Percentiles rank a stretch among this genome's conserved stretches.
Conservation (phyloP, 2,888 invertebrate genomes). For the Spisula solida region DNA sequence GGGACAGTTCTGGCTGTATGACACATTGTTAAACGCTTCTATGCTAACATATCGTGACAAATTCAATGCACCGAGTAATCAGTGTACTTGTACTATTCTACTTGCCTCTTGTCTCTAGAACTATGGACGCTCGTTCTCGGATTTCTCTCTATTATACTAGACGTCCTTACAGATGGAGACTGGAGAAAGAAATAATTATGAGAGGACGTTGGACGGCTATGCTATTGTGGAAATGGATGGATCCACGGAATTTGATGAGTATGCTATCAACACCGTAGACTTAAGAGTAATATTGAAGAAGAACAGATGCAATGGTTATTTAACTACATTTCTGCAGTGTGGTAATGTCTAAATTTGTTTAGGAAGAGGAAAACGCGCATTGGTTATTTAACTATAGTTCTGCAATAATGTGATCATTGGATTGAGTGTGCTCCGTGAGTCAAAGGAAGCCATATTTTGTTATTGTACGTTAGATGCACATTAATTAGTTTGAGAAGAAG, state of each 20-base stretch:
- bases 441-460: neutral
- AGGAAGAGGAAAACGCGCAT: neutral
- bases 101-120: too few species aligned
- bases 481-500: too few species aligned
- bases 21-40: neutral
- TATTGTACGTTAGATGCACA: too few species aligned
- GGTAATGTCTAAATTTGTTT: too few species aligned
- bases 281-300: neutral
- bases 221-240: neutral
- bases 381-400: neutral
- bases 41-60: neutral
- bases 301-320: neutral
- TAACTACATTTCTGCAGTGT: too few species aligned
- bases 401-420: too few species aligned
- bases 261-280: neutral
- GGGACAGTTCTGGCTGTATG: neutral
- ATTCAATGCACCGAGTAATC: neutral
- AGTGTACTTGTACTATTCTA: too few species aligned
- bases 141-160: neutral
- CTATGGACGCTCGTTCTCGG: neutral
- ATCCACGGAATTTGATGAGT: neutral
- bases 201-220: neutral
- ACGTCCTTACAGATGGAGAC: neutral
- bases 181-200: neutral
- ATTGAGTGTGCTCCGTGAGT: neutral